These are phyloP conservation scores for Calephelis perditalis DNA, from an alignment of 2,888 invertebrate species.

Conservation along the genomic window DNA sequence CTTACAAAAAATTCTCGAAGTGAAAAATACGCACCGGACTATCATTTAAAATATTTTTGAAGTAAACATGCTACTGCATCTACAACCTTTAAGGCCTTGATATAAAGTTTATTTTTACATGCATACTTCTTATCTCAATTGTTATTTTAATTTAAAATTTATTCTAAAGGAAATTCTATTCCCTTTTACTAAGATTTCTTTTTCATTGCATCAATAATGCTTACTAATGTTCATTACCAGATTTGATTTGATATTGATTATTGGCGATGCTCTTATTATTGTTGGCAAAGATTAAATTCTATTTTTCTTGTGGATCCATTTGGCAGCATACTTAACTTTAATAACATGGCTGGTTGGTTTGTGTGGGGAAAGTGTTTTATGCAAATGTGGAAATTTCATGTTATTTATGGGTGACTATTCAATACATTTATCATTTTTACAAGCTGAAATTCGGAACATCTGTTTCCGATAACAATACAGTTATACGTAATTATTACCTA, in stretches of 20 bases:
- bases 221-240: constrained; percentile 17
- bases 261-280: constrained; percentile 24
- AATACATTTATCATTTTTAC: too few relatives aligned
- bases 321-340: constrained; percentile 14
- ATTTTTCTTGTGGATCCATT: constrained; percentile 28
- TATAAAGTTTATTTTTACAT: constrained; percentile 13
- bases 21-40: not conserved
- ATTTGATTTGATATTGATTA: constrained; percentile 28
- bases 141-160: not conserved
- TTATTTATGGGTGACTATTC: too few relatives aligned
- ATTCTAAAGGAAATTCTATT: constrained; percentile 18
- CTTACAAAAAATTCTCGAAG: too few relatives aligned
- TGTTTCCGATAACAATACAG: too few relatives aligned
- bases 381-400: not conserved
- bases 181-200: constrained; percentile 15
- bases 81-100: constrained; percentile 8
- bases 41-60: not conserved
- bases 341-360: constrained; percentile 10
- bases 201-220: constrained; percentile 19
- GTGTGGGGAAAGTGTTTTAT: not conserved
- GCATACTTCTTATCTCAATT: not conserved
- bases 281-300: constrained; percentile 24
- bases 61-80: not conserved
- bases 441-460: too few relatives aligned
- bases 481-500: too few relatives aligned